phyloP scores from a whole-genome alignment of 2,113 vertebrate genomes.

The Gracilinanus agilis region DNA sequence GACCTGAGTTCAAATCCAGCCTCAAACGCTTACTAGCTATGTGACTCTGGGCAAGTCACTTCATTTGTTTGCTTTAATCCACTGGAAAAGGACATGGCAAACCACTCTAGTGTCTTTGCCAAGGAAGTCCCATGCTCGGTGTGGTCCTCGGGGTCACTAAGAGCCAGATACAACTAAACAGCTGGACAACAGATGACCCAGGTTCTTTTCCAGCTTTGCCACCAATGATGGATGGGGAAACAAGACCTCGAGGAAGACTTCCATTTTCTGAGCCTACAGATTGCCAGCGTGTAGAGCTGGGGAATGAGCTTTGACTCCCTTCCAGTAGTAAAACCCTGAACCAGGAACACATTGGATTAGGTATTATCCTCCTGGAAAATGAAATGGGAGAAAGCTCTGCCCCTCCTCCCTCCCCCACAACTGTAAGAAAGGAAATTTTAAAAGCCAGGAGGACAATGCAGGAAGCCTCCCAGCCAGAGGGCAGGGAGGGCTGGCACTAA shows the following conservation, averaged over 20 bases:
- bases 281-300: not conserved
- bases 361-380: conserved; percentile 45
- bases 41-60: no score
- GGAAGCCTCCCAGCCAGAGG: not conserved
- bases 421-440: conserved; percentile 66
- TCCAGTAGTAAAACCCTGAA: conserved; percentile 48
- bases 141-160: no score
- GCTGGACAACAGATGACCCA: not conserved
- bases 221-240: not conserved
- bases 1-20: no score
- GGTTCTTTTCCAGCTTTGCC: not conserved
- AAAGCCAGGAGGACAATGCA: conserved; percentile 61
- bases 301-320: conserved; percentile 10
- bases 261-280: not conserved
- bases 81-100: no score
- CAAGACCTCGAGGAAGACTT: not conserved
- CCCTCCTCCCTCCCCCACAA: not conserved
- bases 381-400: conserved; percentile 55
- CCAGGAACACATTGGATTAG: not conserved
- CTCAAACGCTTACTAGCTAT: no score
- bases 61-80: no score
- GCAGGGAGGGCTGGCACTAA: conserved; percentile 60
- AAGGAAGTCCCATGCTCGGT: no score
- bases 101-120: no score
- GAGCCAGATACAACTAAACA: no score